A percentile compares a stretch with the other conserved stretches of the same genome.
Conservation (phyloP, 2,888 invertebrate species). For the Torymus tubicola region DNA sequence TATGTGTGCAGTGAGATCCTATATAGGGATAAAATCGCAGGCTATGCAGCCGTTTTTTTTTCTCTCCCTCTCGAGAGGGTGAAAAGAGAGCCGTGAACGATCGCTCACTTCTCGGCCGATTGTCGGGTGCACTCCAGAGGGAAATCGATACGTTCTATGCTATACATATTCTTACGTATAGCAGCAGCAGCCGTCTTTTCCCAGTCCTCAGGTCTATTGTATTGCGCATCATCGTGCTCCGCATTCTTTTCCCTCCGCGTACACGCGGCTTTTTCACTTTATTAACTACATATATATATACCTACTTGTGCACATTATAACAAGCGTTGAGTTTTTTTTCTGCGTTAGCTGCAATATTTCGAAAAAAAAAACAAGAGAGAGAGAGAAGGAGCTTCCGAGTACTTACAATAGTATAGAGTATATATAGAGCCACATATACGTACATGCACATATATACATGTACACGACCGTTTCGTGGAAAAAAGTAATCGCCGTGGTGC, state of each 20-base stretch:
- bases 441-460: no score
- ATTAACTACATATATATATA: no score
- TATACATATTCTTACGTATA: no score
- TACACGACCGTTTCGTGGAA: slow-evolving; percentile 32
- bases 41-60: slow-evolving; percentile 3
- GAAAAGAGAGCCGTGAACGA: slow-evolving; percentile 33
- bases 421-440: no score
- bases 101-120: slow-evolving; percentile 48
- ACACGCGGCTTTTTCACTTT: no score
- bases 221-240: no score
- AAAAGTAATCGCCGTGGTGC: slow-evolving; percentile 17
- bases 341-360: background rate
- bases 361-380: slow-evolving; percentile 7
- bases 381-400: slow-evolving; percentile 5
- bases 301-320: no score
- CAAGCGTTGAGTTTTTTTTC: background rate
- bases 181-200: no score
- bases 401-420: background rate
- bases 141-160: slow-evolving; percentile 29
- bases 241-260: no score
- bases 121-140: slow-evolving; percentile 7
- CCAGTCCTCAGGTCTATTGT: no score
- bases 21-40: slow-evolving; percentile 24
- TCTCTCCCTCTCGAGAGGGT: slow-evolving; percentile 1
- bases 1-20: background rate